phyloP scores from a whole-genome alignment of 2,888 invertebrate genomes.

The Sycophila texana region DNA sequence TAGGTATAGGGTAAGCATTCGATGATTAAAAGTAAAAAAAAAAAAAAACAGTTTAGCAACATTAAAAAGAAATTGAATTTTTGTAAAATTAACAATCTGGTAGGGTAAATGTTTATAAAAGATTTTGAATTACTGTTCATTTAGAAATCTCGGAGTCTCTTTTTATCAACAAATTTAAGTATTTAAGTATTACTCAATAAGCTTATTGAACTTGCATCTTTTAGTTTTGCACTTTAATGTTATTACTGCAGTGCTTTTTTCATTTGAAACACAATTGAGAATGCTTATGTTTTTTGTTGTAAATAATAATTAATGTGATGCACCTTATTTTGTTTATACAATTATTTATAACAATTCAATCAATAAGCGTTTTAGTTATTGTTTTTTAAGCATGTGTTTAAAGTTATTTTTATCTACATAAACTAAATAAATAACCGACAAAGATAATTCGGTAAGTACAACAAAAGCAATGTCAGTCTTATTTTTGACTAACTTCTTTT shows the following conservation, averaged over 20 bases:
- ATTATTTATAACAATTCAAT: slow-evolving; percentile 6
- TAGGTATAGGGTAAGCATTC: too few relatives aligned
- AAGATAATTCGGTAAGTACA: too few relatives aligned
- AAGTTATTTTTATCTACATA: neutral
- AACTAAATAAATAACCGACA: too few relatives aligned
- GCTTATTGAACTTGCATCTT: neutral
- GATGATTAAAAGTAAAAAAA: too few relatives aligned
- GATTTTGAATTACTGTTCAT: slow-evolving; percentile 28
- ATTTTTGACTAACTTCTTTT: too few relatives aligned
- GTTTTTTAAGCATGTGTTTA: slow-evolving; percentile 11
- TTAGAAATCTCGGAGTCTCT: neutral
- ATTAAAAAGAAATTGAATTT: too few relatives aligned
- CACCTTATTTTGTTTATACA: neutral
- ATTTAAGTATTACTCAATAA: neutral
- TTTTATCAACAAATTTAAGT: neutral
- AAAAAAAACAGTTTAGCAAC: too few relatives aligned
- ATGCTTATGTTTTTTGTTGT: neutral
- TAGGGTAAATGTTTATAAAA: slow-evolving; percentile 17
- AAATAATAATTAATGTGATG: neutral
- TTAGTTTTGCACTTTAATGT: slow-evolving; percentile 3
- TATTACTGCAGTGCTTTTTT: neutral
- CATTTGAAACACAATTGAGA: neutral
- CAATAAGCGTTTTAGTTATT: neutral
- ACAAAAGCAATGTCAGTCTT: too few relatives aligned
- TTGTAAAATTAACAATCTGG: too few relatives aligned